Conservation (phyloP, 2,888 invertebrate species). For the Marasmarcha lunaedactyla region DNA sequence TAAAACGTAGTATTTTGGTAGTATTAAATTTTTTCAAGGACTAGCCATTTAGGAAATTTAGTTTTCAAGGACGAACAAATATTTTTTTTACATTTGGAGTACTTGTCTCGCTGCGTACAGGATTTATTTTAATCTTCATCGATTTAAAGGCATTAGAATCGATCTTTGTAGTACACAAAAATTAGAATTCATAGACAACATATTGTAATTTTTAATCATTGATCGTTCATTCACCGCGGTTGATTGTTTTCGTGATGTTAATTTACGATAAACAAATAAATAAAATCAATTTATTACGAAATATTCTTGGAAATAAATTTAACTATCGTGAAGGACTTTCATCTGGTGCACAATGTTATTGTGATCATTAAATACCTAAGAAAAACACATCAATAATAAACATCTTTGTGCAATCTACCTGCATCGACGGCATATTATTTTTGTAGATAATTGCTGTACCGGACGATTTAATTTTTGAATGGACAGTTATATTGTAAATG, state of each 20-base stretch:
- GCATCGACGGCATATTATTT: slow-evolving; percentile 56
- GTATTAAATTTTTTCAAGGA: no score
- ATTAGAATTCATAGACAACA: slow-evolving; percentile 30
- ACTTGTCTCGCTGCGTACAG: no score
- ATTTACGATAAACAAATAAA: slow-evolving; percentile 62
- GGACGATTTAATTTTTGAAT: slow-evolving; percentile 36
- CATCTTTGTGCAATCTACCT: slow-evolving; percentile 62
- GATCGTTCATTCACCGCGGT: slow-evolving; percentile 70
- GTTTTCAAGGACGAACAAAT: no score
- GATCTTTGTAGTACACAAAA: no score
- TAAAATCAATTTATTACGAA: slow-evolving; percentile 48
- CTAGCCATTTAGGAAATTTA: no score
- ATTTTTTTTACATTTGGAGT: no score
- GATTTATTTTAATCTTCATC: no score
- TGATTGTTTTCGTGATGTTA: slow-evolving; percentile 60
- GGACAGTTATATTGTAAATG: slow-evolving; percentile 38
- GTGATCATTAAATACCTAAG: no score
- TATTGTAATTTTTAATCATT: slow-evolving; percentile 49
- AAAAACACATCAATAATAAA: slow-evolving; percentile 16
- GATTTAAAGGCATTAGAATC: no score
- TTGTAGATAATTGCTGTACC: slow-evolving; percentile 50
- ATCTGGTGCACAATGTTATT: no score
- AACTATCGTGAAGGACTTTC: not conserved
- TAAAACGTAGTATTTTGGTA: no score
- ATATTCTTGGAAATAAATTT: slow-evolving; percentile 18